phyloP scores from a whole-genome alignment of 1,140 invertebrate genomes.

The Mya arenaria region DNA sequence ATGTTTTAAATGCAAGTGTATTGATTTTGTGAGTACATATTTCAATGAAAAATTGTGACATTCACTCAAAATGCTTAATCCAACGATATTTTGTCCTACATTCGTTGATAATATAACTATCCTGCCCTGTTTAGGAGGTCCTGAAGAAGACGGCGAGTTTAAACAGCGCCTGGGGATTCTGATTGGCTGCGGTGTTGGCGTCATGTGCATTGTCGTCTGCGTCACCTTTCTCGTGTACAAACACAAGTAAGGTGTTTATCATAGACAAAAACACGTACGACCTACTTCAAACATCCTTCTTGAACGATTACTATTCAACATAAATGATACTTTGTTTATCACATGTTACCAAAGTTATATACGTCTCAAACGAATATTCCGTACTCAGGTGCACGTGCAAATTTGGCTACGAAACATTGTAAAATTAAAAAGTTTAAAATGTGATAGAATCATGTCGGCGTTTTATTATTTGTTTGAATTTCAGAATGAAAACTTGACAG shows the following conservation, averaged over 20 bases:
- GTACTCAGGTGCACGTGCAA: no score
- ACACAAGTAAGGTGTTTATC: constrained; percentile 23
- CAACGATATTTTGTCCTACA: no score
- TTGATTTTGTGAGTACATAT: no score
- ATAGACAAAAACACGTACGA: neutral
- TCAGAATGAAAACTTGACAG: no score
- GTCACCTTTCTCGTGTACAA: constrained; percentile 29
- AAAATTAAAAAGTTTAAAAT: neutral
- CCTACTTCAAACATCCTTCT: neutral
- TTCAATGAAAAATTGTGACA: no score
- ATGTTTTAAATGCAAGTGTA: no score
- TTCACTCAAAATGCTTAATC: no score
- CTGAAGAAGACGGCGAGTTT: neutral
- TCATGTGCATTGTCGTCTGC: constrained; percentile 36
- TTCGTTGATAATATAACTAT: no score
- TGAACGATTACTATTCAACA: neutral
- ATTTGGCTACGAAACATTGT: neutral
- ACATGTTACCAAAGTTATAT: neutral
- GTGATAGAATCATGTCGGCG: no score
- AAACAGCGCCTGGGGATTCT: constrained; percentile 34
- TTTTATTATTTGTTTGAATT: no score
- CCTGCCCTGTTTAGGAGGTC: neutral
- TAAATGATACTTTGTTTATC: neutral
- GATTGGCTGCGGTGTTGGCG: constrained; percentile 39
- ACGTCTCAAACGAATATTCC: neutral